phyloP scores from a whole-genome alignment of 2,888 invertebrate genomes.

The Drosophila longiperda region DNA sequence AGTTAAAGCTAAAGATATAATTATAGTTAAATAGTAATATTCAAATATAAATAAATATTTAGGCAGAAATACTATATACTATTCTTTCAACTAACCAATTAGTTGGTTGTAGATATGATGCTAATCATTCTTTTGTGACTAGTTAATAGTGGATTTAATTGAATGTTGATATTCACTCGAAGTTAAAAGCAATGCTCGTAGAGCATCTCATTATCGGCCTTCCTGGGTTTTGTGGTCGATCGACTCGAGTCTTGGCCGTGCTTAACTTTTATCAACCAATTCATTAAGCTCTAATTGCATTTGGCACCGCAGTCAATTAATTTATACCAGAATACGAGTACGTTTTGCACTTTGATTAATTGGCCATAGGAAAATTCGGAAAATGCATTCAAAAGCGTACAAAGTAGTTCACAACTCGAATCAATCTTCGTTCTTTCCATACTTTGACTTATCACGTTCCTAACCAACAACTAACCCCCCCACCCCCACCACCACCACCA shows the following conservation, averaged over 20 bases:
- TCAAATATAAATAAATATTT: not conserved
- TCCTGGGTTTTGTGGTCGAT: constrained; percentile 11
- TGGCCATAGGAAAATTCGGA: constrained; percentile 35
- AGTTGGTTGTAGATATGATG: not conserved
- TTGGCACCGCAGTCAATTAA: constrained; percentile 67
- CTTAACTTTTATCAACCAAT: constrained; percentile 56
- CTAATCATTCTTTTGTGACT: not conserved
- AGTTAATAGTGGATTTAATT: constrained; percentile 2
- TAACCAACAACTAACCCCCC: not conserved
- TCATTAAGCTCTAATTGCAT: constrained; percentile 74
- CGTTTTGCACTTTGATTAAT: constrained; percentile 70
- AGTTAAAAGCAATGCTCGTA: not conserved
- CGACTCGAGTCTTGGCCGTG: constrained; percentile 15
- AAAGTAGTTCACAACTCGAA: constrained; percentile 67
- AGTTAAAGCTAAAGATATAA: too few species aligned
- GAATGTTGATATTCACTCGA: constrained; percentile 3
- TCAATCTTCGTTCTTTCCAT: constrained; percentile 69
- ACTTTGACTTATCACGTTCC: constrained; percentile 54
- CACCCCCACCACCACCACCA: not conserved
- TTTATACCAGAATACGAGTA: constrained; percentile 55
- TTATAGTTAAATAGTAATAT: not conserved
- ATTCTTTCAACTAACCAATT: not conserved
- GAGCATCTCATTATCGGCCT: constrained; percentile 40
- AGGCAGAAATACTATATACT: not conserved
- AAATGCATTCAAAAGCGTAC: constrained; percentile 71